phyloP scores from a whole-genome alignment of 1,140 invertebrate species.

The Drosophila kohkoa region DNA sequence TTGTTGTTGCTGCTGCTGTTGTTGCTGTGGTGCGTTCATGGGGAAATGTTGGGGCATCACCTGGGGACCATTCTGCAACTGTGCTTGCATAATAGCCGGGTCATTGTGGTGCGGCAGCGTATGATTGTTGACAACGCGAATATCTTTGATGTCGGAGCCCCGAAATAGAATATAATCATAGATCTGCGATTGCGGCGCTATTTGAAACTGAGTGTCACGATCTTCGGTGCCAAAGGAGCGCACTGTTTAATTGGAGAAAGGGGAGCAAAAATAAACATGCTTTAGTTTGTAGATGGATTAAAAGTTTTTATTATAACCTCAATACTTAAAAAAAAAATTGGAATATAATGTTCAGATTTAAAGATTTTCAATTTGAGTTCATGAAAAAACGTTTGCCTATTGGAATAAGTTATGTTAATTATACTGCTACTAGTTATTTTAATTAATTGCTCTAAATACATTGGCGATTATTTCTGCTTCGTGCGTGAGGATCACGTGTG shows the following conservation, averaged over 20 bases:
- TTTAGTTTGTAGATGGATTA: conserved; percentile 6
- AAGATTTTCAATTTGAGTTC: neutral
- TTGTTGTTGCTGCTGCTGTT: conserved; percentile 64
- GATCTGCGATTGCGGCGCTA: conserved; percentile 97
- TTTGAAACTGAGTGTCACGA: conserved; percentile 95
- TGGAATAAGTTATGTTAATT: neutral
- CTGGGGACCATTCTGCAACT: conserved; percentile 87
- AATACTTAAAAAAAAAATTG: conserved; percentile 30
- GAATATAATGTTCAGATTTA: neutral
- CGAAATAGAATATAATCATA: conserved; percentile 99
- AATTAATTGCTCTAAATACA: too few species aligned
- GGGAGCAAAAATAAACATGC: neutral
- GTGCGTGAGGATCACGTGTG: conserved; percentile 17
- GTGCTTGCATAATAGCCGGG: conserved; percentile 97
- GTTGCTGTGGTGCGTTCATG: conserved; percentile 70
- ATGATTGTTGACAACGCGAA: conserved; percentile 94
- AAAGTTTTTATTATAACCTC: conserved; percentile 58
- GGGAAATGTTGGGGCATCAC: conserved; percentile 82
- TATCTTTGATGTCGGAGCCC: conserved; percentile 99
- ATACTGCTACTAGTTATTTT: neutral
- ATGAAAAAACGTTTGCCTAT: neutral
- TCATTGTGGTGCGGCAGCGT: conserved; percentile 92
- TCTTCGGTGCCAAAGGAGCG: conserved; percentile 99
- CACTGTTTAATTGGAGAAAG: conserved; percentile 87
- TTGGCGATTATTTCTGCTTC: neutral